These are phyloP conservation scores for Campylorhamphus procurvoides DNA, from an alignment of 2,113 vertebrate genomes.

Conservation along the genomic window DNA sequence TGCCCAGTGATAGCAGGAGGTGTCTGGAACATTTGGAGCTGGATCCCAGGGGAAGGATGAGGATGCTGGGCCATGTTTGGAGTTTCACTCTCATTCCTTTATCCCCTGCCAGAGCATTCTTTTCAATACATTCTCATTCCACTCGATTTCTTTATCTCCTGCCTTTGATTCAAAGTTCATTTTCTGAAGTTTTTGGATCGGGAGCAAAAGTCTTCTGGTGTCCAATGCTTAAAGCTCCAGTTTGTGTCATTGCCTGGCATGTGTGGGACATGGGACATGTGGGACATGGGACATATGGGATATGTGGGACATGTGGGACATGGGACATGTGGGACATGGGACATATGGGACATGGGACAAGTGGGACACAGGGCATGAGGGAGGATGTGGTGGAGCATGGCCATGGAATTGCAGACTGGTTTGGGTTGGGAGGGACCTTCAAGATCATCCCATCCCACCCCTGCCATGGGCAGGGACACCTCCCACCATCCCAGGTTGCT, in stretches of 20 bases:
- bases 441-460: too few species aligned
- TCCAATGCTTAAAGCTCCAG: neutral
- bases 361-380: too few species aligned
- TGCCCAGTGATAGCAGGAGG: neutral
- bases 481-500: too few species aligned
- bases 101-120: neutral
- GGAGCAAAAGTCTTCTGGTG: neutral
- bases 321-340: too few species aligned
- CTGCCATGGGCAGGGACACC: too few species aligned
- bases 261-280: neutral
- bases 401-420: too few species aligned
- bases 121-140: neutral
- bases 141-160: neutral
- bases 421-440: too few species aligned
- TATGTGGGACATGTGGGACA: too few species aligned
- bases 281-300: neutral
- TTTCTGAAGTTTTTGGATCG: neutral
- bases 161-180: neutral
- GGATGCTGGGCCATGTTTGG: neutral
- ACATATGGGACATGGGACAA: neutral
- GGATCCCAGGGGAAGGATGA: fast-evolving
- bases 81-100: neutral
- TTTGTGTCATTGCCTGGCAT: neutral
- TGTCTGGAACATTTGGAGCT: neutral
- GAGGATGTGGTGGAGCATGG: too few species aligned